These are phyloP conservation scores for Lathamus discolor DNA, from an alignment of 2,113 vertebrate genomes.

Conservation along the genomic window DNA sequence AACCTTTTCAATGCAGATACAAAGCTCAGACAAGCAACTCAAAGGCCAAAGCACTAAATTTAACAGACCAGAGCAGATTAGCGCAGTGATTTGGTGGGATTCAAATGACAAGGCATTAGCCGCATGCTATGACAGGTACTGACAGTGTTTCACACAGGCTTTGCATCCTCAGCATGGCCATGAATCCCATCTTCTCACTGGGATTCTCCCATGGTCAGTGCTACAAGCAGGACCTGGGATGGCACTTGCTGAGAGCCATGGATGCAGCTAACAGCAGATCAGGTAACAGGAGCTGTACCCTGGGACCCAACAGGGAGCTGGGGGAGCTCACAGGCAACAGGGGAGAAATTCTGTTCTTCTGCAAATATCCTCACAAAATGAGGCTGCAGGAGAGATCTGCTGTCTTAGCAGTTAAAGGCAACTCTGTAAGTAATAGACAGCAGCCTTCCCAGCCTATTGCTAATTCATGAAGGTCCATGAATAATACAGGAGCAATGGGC, in stretches of 20 bases:
- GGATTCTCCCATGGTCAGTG: background rate
- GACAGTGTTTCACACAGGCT: background rate
- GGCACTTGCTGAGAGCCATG: rapidly evolving
- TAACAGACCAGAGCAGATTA: constrained; percentile 18
- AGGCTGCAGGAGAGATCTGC: background rate
- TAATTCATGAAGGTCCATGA: constrained; percentile 66
- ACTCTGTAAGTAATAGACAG: constrained; percentile 24
- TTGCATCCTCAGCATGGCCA: background rate
- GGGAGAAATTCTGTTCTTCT: background rate
- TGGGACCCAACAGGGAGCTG: background rate
- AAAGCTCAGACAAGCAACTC: constrained; percentile 9
- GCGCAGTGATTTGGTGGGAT: background rate
- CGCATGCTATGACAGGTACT: background rate
- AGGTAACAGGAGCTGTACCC: background rate
- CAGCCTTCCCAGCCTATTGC: constrained; percentile 21
- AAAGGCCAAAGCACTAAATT: constrained; percentile 42
- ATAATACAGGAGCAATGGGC: constrained; percentile 57
- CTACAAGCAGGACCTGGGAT: background rate
- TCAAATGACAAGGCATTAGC: background rate
- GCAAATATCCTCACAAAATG: background rate
- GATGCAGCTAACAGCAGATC: background rate
- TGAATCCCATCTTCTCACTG: rapidly evolving
- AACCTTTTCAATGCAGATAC: constrained; percentile 12
- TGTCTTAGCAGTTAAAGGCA: background rate
- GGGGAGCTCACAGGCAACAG: background rate